Percentiles rank a stretch among this genome's conserved stretches.
phyloP scores from a whole-genome alignment of 2,113 vertebrate genomes.

The Passer domesticus region DNA sequence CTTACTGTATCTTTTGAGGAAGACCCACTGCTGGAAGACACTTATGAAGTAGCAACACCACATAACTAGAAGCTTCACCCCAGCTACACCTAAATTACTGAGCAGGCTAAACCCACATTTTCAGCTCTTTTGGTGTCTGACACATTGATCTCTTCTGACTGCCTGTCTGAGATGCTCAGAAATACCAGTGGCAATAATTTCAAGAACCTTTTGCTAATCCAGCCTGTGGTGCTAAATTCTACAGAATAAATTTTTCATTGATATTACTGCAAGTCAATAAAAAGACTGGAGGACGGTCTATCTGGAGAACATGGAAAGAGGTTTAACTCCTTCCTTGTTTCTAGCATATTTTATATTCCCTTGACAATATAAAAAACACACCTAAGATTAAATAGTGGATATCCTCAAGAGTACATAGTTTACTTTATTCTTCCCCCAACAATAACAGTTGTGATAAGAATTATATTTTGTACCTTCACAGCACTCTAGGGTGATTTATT shows the following conservation, averaged over 20 bases:
- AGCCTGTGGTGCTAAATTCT: not conserved
- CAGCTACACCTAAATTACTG: not conserved
- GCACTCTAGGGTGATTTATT: not conserved
- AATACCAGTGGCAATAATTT: not conserved
- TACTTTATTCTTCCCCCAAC: not conserved
- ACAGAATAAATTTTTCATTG: not conserved
- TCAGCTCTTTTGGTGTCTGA: not conserved
- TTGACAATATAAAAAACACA: not conserved
- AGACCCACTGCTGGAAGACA: not conserved
- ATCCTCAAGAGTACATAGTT: not conserved
- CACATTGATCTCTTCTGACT: not conserved
- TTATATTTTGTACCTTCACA: not conserved
- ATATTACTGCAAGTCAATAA: not conserved
- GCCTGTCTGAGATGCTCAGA: not conserved
- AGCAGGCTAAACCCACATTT: not conserved
- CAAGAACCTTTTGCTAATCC: not conserved
- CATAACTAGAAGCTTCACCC: not conserved
- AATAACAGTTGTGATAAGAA: not conserved
- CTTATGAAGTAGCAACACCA: not conserved
- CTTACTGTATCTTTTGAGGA: not conserved
- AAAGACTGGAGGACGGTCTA: not conserved
- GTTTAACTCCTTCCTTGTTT: not conserved
- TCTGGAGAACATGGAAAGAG: not conserved
- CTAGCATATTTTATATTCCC: not conserved
- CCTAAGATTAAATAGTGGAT: not conserved